Evolutionary conservation across 2,113 vertebrate species (phyloP).

Genomic region (Axis porcinus): DNA sequence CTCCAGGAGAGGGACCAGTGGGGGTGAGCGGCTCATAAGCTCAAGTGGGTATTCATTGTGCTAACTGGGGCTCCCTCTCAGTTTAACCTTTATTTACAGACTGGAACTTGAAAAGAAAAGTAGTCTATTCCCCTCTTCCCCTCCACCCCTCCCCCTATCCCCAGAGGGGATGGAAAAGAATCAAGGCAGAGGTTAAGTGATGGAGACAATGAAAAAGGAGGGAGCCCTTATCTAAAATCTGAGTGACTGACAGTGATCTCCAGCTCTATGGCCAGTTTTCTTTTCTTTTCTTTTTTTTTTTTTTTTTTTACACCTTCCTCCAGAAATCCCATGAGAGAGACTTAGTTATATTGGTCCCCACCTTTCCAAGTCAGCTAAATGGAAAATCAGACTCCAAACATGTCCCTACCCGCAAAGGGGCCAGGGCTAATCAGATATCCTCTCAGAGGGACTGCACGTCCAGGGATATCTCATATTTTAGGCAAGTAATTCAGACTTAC

Average conservation of each 20-base stretch:
- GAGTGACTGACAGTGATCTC: conserved; percentile 2
- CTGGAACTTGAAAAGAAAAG: conserved; percentile 38
- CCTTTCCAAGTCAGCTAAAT: background rate
- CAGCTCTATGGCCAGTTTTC: background rate
- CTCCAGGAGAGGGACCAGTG: background rate
- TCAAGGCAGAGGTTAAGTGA: conserved; percentile 37
- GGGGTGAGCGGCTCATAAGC: background rate
- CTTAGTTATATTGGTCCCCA: background rate
- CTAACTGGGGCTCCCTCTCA: background rate
- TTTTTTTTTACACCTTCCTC: background rate
- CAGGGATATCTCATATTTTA: conserved; percentile 57
- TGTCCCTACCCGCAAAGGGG: background rate
- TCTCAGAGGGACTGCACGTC: background rate
- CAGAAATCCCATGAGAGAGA: conserved; percentile 25
- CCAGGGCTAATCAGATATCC: background rate
- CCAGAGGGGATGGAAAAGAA: background rate
- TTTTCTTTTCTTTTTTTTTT: background rate
- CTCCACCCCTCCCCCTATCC: background rate
- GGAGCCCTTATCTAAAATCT: conserved; percentile 16
- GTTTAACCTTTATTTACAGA: conserved; percentile 62
- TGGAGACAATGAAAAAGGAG: conserved; percentile 16
- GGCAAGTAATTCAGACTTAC: conserved; percentile 41
- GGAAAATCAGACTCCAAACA: conserved; percentile 7
- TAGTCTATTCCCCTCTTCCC: background rate
- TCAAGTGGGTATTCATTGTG: conserved; percentile 33